phyloP scores from a whole-genome alignment of 2,113 vertebrate species.

The Machaerirhynchus nigripectus region DNA sequence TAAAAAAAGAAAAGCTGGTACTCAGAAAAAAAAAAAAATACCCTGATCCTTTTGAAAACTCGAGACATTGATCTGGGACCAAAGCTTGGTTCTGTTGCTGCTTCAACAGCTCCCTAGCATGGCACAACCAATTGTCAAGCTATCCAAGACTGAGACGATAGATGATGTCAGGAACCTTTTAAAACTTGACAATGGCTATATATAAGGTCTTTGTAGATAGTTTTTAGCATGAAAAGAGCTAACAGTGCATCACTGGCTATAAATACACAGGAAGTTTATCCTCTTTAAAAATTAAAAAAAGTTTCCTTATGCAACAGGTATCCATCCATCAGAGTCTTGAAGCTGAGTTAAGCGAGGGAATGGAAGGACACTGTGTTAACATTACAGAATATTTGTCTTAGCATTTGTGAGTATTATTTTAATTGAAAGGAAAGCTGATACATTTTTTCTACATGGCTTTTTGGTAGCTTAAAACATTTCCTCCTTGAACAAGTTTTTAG shows the following conservation, averaged over 20 bases:
- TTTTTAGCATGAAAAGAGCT: background rate
- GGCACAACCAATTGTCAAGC: background rate
- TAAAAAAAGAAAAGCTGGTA: background rate
- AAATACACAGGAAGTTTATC: background rate
- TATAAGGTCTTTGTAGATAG: background rate
- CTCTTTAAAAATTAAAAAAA: background rate
- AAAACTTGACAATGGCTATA: background rate
- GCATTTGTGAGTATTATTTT: background rate
- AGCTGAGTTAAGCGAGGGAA: background rate
- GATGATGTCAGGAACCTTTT: background rate
- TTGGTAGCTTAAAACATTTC: background rate
- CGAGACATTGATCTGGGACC: background rate
- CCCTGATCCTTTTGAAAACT: background rate
- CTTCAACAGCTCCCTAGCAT: background rate
- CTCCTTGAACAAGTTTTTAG: background rate
- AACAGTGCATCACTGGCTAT: background rate
- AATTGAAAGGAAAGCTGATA: background rate
- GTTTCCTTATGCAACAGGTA: background rate
- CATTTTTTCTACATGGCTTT: background rate
- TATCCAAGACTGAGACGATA: background rate
- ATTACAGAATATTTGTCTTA: background rate
- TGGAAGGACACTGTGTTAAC: background rate
- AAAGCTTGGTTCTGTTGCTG: background rate
- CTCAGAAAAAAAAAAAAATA: background rate
- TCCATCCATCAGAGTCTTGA: background rate